phyloP scores from a whole-genome alignment of 2,797 vertebrate genomes.

The Hyperoplus immaculatus region DNA sequence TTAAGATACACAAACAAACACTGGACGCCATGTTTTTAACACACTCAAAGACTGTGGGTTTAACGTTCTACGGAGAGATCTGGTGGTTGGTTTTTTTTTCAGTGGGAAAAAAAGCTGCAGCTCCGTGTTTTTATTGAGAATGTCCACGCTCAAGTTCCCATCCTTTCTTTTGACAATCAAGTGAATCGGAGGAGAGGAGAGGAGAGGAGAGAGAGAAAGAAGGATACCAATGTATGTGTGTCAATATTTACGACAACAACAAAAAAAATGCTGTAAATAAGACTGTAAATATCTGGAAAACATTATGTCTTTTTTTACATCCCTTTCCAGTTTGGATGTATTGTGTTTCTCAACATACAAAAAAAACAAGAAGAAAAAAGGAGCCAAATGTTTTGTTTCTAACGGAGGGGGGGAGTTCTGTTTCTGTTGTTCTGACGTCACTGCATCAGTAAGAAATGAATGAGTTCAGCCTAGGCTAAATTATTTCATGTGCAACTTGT shows the following conservation, averaged over 20 bases:
- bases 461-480: slow-evolving; percentile 80
- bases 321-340: slow-evolving; percentile 83
- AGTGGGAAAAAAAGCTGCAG: slow-evolving; percentile 54
- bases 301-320: slow-evolving; percentile 84
- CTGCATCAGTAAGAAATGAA: slow-evolving; percentile 79
- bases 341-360: slow-evolving; percentile 71
- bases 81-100: slow-evolving; percentile 37
- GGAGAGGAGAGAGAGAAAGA: slow-evolving; percentile 65
- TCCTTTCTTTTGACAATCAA: slow-evolving; percentile 86
- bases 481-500: slow-evolving; percentile 85
- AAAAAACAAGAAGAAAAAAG: slow-evolving; percentile 33
- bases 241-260: slow-evolving; percentile 76
- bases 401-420: slow-evolving; percentile 71
- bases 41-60: slow-evolving; percentile 52
- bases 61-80: slow-evolving; percentile 29
- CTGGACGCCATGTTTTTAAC: slow-evolving; percentile 62
- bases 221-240: slow-evolving; percentile 80
- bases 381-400: slow-evolving; percentile 81
- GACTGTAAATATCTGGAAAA: slow-evolving; percentile 83
- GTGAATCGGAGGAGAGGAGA: slow-evolving; percentile 74
- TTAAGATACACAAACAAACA: slow-evolving; percentile 33
- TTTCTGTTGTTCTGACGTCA: slow-evolving; percentile 80
- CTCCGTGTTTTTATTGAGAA: slow-evolving; percentile 65
- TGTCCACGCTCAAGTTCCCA: slow-evolving; percentile 80
- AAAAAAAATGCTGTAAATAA: slow-evolving; percentile 81